phyloP scores from a whole-genome alignment of 2,888 invertebrate species.

The Smittia aterrima region DNA sequence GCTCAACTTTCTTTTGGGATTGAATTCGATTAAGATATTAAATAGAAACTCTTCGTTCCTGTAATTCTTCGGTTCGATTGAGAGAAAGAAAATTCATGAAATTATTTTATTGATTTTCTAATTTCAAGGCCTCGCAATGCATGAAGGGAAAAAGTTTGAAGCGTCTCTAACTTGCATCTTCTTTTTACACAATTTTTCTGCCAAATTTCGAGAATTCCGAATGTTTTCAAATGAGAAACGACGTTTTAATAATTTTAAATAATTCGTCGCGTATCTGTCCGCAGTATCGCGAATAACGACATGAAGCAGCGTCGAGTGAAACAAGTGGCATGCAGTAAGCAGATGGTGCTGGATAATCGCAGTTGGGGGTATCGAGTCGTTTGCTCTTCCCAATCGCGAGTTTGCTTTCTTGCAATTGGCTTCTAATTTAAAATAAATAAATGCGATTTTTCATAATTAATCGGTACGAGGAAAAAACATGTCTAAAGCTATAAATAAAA shows the following conservation, averaged over 20 bases:
- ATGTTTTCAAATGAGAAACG: neutral
- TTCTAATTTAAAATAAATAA: slow-evolving; percentile 6
- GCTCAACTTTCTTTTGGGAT: too few species aligned
- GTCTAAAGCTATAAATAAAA: slow-evolving; percentile 33
- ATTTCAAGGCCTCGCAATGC: neutral
- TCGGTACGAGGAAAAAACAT: slow-evolving; percentile 36
- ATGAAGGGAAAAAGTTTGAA: neutral
- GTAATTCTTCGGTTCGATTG: too few species aligned
- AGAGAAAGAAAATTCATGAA: too few species aligned
- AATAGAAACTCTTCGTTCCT: too few species aligned
- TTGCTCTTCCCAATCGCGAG: neutral
- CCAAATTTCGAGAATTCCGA: neutral
- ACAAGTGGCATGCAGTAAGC: slow-evolving; percentile 24
- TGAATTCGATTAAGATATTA: too few species aligned
- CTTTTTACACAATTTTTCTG: neutral
- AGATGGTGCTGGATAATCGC: slow-evolving; percentile 32
- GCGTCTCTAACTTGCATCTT: too few species aligned
- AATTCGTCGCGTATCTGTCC: neutral
- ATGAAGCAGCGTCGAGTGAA: neutral
- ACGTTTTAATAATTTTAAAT: neutral
- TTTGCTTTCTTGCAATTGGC: slow-evolving; percentile 38
- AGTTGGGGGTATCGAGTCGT: slow-evolving; percentile 24
- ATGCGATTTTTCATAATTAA: slow-evolving; percentile 40
- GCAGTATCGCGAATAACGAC: neutral
- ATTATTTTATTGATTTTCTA: neutral